Evolutionary conservation across 2,888 invertebrate genomes (phyloP), one percentile per base, ranked within the genome.

Genomic region (Acanthacorydalis orientalis): DNA sequence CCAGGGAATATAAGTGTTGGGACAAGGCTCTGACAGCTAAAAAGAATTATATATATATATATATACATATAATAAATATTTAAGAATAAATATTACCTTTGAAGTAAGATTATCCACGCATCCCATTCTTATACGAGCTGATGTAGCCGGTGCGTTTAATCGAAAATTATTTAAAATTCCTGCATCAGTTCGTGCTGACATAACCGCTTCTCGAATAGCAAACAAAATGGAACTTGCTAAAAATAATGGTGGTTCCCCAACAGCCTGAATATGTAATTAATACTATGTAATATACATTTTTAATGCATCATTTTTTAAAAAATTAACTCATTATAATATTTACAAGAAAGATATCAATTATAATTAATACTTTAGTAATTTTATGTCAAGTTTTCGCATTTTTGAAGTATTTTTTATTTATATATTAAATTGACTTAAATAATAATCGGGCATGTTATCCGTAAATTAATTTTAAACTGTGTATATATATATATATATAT

Each of bases 161-260:
- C 67, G 62, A 60, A 88, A 89, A 16, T 72, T 64, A 1, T 62
- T 60, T 6, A 65, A 59, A 4, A 75, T 67, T 1, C 82, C 83
- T 32, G 77, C 74, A 50, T 90, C 86, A 12, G 63, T 61, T 16
- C 95, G 72, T 0, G 89, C 88, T 0, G 85, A 79, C 54, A 73
- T 70, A 47, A 96, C 80, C 0, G 95, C 95, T 57, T 84, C 82
- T 60, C 83, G 85, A 51, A 93, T 88, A 0, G 95, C 95, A 60
- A 90, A 93, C 64, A 87, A 87, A 0, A 78, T 80, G 0, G 91
- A 80, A n/a, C 82, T 74, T 0, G 92, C 89, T 52, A 95, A 70
- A 61, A 95, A 91, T 6, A 96, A 64, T 0, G 96, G 96, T 0
- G 96, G 96, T 63, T 97, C 96, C 1, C 96, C 96, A 35, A 96